Base-by-base conservation (phyloP, 2,797 vertebrate species). In the Todus mexicanus region DNA sequence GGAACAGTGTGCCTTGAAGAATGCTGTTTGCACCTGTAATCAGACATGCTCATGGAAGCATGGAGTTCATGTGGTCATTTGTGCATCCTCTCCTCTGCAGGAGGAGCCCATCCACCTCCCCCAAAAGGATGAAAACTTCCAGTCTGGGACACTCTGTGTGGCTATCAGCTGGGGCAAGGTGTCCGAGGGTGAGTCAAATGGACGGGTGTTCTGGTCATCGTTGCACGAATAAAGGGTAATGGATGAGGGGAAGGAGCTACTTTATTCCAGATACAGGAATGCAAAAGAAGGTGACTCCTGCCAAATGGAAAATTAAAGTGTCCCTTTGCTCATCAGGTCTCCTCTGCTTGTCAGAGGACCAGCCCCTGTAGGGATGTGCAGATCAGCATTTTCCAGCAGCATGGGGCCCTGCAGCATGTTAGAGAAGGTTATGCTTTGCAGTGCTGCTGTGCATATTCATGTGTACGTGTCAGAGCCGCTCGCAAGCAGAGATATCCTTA, bases 381-480 rank as follows among this genome's bases (percentile, higher is more conserved):
- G 59, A 72, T 83, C 59, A 86, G 84, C 73, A 1, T 65, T 91
- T 69, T 72, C 45, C 73, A 85, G 80, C 50, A 80, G 37, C 13
- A 2, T 10, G 6, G 38, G 45, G 65, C 53, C 57, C 85, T 69
- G 74, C 69, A 64, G 50, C n/a, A 5, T 23, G 2, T 45, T 15
- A 77, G 47, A 29, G 33, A 70, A 13, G 18, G 82, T 2, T 65
- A 56, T 3, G 3, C 21, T 47, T 42, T 33, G 54, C 71, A 47
- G 65, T n/a, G 53, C 61, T 77, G 57, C 76, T 48, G 33, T 77
- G 75, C 71, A 38, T 91, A 74, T 83, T 83, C 61, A 48, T 20
- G 48, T 4, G 4, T 11, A 20, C 0, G 0, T 16, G 12, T 22
- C 5, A 2, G 42, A 78, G 26, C 27, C 57, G 38, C 45, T 43